Percentiles rank a stretch among this genome's conserved stretches.
These are phyloP conservation scores for Vanessa atalanta DNA, from an alignment of 1,140 invertebrate genomes.

Conservation along the genomic window DNA sequence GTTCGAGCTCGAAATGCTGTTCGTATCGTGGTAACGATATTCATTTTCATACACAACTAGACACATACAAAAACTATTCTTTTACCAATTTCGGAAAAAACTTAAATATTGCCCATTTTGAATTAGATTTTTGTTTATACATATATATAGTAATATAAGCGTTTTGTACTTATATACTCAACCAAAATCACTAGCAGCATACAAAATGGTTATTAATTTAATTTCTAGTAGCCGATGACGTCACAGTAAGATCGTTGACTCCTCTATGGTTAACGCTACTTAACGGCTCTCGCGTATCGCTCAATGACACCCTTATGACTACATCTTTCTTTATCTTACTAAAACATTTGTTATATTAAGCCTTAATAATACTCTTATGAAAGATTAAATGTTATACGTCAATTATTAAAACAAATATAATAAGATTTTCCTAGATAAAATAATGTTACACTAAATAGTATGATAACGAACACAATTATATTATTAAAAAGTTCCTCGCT, in stretches of 20 bases:
- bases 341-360: slow-evolving; percentile 7
- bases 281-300: slow-evolving; percentile 47
- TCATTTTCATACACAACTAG: neutral
- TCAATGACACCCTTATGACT: slow-evolving; percentile 40
- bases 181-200: no score
- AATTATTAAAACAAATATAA: no score
- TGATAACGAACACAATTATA: neutral
- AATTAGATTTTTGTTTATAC: no score
- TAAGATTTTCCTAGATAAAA: no score
- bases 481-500: neutral
- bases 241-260: slow-evolving; percentile 46
- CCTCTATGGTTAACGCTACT: slow-evolving; percentile 25
- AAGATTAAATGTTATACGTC: neutral
- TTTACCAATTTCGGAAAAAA: neutral
- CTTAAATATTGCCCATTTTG: no score
- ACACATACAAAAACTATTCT: neutral
- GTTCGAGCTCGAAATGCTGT: neutral
- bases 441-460: no score
- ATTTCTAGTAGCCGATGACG: slow-evolving; percentile 44
- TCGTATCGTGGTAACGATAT: neutral
- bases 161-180: no score
- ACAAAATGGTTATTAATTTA: slow-evolving; percentile 1
- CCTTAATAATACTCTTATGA: neutral
- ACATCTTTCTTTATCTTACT: slow-evolving; percentile 21
- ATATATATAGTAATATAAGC: no score